Conservation (phyloP, 2,113 vertebrate species). For the Bombycilla garrulus region DNA sequence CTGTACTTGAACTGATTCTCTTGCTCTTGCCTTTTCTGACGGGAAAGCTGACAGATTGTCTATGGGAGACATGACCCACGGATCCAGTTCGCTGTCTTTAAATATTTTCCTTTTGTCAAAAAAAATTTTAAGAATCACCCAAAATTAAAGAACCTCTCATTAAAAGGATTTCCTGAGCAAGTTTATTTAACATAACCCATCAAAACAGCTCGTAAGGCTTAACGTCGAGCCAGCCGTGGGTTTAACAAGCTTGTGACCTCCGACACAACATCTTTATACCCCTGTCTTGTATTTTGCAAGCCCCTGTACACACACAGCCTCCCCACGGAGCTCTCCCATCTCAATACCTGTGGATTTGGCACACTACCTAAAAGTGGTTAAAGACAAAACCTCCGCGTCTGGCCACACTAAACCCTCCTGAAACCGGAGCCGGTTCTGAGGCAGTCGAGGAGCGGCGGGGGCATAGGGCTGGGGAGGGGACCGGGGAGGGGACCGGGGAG, state of each 20-base stretch:
- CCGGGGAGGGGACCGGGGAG: neutral
- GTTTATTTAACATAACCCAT: neutral
- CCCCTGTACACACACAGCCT: neutral
- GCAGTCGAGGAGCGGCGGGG: neutral
- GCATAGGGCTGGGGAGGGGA: neutral
- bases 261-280: neutral
- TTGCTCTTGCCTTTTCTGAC: accelerated
- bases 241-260: neutral
- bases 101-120: neutral
- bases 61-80: accelerated
- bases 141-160: neutral
- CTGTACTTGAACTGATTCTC: neutral
- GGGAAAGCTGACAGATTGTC: neutral
- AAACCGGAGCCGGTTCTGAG: neutral
- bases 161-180: neutral
- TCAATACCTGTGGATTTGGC: neutral
- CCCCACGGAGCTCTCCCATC: neutral
- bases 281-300: neutral
- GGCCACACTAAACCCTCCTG: neutral
- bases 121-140: neutral
- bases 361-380: neutral
- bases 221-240: neutral
- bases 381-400: neutral
- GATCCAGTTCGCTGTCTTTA: neutral
- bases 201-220: neutral